A percentile compares a stretch with the other conserved stretches of the same genome.
phyloP scores from a whole-genome alignment of 2,797 vertebrate genomes.

The Okamejei kenojei region DNA sequence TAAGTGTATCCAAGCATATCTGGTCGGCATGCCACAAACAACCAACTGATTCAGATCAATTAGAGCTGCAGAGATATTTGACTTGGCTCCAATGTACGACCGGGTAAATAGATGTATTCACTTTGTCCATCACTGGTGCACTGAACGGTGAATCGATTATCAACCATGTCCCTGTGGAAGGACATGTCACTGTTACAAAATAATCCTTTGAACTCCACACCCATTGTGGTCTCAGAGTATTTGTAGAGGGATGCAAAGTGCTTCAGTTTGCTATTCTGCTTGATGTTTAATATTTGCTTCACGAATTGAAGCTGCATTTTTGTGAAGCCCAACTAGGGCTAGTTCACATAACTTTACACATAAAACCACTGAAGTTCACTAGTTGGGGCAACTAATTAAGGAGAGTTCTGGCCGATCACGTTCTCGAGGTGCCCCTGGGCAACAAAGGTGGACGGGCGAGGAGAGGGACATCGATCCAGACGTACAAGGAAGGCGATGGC shows the following conservation, averaged over 20 bases:
- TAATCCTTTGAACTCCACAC: slow-evolving; percentile 32
- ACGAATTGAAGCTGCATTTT: too few species aligned
- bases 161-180: neutral
- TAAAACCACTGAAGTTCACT: too few species aligned
- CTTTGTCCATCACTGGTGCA: neutral
- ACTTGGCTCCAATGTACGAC: neutral
- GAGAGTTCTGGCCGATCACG: too few species aligned
- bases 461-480: too few species aligned
- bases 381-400: too few species aligned
- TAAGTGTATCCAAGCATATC: neutral
- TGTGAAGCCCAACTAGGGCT: too few species aligned
- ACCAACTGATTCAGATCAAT: neutral
- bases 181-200: slow-evolving; percentile 28
- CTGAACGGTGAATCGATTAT: slow-evolving; percentile 38
- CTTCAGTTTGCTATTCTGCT: neutral
- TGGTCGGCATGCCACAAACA: neutral
- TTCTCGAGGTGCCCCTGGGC: too few species aligned
- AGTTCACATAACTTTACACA: too few species aligned
- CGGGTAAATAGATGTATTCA: neutral
- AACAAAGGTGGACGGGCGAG: too few species aligned
- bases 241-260: neutral
- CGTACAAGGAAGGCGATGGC: too few species aligned
- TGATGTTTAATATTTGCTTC: neutral
- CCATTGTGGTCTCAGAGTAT: neutral
- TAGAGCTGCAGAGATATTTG: neutral